Conservation (phyloP, 2,797 vertebrate genomes). For the Phylloscopus collybita region DNA sequence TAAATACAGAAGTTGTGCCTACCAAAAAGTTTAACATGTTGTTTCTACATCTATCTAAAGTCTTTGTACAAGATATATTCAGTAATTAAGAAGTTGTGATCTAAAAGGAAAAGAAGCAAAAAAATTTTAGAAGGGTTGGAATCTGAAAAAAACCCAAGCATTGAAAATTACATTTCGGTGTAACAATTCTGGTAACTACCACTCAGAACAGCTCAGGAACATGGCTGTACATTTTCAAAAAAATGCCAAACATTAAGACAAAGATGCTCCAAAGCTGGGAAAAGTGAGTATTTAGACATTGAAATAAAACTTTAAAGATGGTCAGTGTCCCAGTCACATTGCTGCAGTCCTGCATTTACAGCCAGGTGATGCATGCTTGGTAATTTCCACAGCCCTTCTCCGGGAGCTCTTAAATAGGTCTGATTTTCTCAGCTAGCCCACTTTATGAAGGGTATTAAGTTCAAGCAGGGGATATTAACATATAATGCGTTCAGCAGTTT, state of each 20-base stretch:
- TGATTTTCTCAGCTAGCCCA: not conserved
- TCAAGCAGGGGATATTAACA: not conserved
- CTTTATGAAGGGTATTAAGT: not conserved
- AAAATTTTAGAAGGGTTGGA: accelerated
- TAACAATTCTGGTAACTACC: not conserved
- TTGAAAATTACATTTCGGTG: not conserved
- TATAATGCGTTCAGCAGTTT: not conserved
- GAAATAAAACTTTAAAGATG: not conserved
- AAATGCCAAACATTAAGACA: not conserved
- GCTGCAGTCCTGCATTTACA: not conserved
- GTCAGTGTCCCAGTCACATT: not conserved
- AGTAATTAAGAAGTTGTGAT: not conserved
- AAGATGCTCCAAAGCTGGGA: not conserved
- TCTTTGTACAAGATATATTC: not conserved
- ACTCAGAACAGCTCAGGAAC: not conserved
- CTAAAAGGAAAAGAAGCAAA: not conserved
- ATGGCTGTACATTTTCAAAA: not conserved
- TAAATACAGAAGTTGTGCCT: not conserved
- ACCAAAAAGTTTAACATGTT: not conserved
- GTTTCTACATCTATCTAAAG: not conserved
- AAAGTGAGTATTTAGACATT: not conserved
- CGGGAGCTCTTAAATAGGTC: not conserved
- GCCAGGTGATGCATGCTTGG: not conserved
- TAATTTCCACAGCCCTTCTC: not conserved
- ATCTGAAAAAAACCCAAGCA: not conserved